Base-by-base conservation (phyloP, 2,888 invertebrate species). In the Chaetogeoica ovagalla region DNA sequence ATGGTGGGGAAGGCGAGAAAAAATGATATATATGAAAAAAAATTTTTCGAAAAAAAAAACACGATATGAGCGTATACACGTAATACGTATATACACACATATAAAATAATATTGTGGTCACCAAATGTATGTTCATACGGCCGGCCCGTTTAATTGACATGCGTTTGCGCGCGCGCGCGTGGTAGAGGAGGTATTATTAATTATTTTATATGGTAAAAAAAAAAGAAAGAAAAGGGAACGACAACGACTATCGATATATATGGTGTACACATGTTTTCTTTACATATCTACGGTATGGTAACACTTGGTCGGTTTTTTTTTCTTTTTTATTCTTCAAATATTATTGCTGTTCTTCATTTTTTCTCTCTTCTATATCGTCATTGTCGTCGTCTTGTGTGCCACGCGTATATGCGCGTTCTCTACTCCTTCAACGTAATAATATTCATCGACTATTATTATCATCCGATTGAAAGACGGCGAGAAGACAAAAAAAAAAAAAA, bases 131-230 rank as follows among this genome's bases (percentile, higher is more conserved):
- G 6, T 30, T 30, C 4, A 57, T 15, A 57, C 62, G 48, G 63
- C 19, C 48, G 75, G 70, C 60, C 69, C 77, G 77, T 77, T 77
- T 77, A 77, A 77, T 77, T 77, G 77, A 77, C 77, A 76, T 70
- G 69, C 19, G 17, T 55, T 30, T 30, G 30, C 30, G 30, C 30
- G 30, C 30, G 30, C 30, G 30, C 70, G 79, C 57, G 71, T 62
- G 70, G 77, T 69, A 55, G 77, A 77, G 77, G 77, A 79, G 79
- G 79, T 79, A 70, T 71, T 79, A 79, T 79, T 79, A 79, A 79
- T 71, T 79, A 69, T 71, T 75, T 57, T 75, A 43, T 75, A 75
- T 37, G 30, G 59, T 21, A 23, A 19, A 76, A 11, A 48, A 43
- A 43, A 7, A 21, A 48, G 60, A 59, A 74, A 66, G 7, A 68